Evolutionary conservation across 2,797 vertebrate genomes (phyloP), one percentile per base, ranked within the genome.

Genomic region (Gymnopithys bicolor): DNA sequence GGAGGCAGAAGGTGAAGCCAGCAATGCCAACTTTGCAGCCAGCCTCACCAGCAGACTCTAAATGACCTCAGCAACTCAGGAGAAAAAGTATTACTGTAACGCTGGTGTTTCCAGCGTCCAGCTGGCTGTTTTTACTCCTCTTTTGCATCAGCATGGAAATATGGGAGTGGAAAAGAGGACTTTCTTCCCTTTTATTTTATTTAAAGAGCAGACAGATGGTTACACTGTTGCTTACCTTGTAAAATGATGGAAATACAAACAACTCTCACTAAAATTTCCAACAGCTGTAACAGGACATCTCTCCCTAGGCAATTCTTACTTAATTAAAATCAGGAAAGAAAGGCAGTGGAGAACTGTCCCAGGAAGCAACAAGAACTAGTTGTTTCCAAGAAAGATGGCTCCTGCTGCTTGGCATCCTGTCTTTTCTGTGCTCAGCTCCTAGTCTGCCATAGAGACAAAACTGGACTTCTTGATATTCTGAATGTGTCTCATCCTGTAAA

Each of bases 141-240:
- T 81, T 81, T 58, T 53, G 37, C 58, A 22, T 49, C 14, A 4
- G 69, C 93, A 74, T 4, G 59, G 30, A 91, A 84, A 89, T 71
- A 82, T 3, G 28, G 74, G 59, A 87, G 12, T 19, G 32, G 17
- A 95, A 77, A 94, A 89, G 25, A 77, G 10, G 45, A 24, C 75
- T 94, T 85, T 89, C 58, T 62, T 84, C 32, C 79, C 75, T 77
- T 94, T 91, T 77, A 59, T 94, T 95, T 97, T 96, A 96, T 94
- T 97, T 97, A 95, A 97, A 92, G 84, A 97, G 68, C 56, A 95
- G 91, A 88, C 96, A 98, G 97, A 96, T 97, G 96, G 94, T 82
- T 93, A 89, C 2, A 1, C 79, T 95, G 92, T 84, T 97, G 90
- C 92, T 96, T 96, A 94, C 84, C 85, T 95, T 96, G 83, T 95